Evolutionary conservation across 2,797 vertebrate genomes (phyloP).

Genomic region (Dallia pectoralis): DNA sequence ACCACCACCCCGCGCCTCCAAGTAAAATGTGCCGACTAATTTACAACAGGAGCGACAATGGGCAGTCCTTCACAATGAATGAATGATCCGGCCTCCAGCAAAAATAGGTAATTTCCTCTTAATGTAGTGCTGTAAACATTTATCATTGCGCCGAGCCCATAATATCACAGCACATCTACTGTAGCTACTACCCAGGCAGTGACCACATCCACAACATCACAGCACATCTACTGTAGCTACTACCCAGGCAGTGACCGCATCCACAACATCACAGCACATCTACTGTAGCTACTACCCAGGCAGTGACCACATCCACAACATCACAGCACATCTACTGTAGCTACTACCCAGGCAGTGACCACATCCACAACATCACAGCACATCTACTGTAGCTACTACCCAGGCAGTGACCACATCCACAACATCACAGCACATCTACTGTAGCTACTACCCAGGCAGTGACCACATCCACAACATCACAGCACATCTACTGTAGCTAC

Average conservation of each 20-base stretch:
- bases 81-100: slow-evolving; percentile 65
- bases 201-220: slow-evolving; percentile 39
- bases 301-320: slow-evolving; percentile 41
- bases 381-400: slow-evolving; percentile 16
- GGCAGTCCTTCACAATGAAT: slow-evolving; percentile 53
- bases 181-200: slow-evolving; percentile 35
- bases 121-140: slow-evolving; percentile 73
- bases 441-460: slow-evolving; percentile 35
- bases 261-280: slow-evolving; percentile 31
- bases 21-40: slow-evolving; percentile 62
- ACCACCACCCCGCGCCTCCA: slow-evolving; percentile 46
- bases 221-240: not conserved
- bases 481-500: not conserved
- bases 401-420: slow-evolving; percentile 40
- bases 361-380: slow-evolving; percentile 34
- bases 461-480: slow-evolving; percentile 40
- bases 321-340: slow-evolving; percentile 7
- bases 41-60: slow-evolving; percentile 55
- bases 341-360: slow-evolving; percentile 44
- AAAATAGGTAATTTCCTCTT: slow-evolving; percentile 69
- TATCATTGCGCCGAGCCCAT: slow-evolving; percentile 59
- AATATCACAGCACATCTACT: slow-evolving; percentile 26
- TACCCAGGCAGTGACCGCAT: slow-evolving; percentile 46
- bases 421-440: slow-evolving; percentile 27
- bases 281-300: slow-evolving; percentile 29